These are phyloP conservation scores for Hapalemur alaotrensis DNA, from an alignment of 2,797 vertebrate species.

Conservation along the genomic window DNA sequence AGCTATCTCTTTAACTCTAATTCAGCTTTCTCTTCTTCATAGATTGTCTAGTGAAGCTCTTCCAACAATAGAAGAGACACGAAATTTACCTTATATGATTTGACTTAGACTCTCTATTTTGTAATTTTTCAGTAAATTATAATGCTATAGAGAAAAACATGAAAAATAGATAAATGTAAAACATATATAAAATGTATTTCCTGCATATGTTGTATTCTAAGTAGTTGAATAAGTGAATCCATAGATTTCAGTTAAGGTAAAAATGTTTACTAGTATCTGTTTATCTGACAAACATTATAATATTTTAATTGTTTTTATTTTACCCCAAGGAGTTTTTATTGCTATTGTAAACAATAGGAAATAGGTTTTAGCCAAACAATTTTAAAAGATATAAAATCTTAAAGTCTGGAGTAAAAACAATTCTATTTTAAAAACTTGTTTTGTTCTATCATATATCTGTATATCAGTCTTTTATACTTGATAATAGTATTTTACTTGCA, in stretches of 20 bases:
- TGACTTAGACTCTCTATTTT: not conserved
- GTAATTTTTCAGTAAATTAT: not conserved
- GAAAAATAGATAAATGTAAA: not conserved
- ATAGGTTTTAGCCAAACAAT: not conserved
- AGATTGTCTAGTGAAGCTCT: not conserved
- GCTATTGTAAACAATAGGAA: not conserved
- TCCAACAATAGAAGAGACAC: not conserved
- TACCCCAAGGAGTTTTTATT: not conserved
- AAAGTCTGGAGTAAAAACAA: not conserved
- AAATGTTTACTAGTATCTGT: not conserved
- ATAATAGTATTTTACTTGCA: not conserved
- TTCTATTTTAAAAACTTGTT: not conserved
- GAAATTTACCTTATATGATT: not conserved
- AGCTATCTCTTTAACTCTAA: not conserved
- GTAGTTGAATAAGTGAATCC: not conserved
- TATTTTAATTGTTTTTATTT: not conserved
- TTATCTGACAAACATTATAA: not conserved
- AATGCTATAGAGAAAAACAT: not conserved
- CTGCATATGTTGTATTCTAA: not conserved
- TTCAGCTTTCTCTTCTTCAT: not conserved
- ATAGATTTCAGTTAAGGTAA: constrained; percentile 13
- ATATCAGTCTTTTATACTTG: not conserved
- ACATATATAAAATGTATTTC: not conserved
- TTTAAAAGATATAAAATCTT: not conserved
- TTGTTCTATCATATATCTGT: not conserved